phyloP scores from a whole-genome alignment of 2,797 vertebrate genomes.

The Sarcophilus harrisii region DNA sequence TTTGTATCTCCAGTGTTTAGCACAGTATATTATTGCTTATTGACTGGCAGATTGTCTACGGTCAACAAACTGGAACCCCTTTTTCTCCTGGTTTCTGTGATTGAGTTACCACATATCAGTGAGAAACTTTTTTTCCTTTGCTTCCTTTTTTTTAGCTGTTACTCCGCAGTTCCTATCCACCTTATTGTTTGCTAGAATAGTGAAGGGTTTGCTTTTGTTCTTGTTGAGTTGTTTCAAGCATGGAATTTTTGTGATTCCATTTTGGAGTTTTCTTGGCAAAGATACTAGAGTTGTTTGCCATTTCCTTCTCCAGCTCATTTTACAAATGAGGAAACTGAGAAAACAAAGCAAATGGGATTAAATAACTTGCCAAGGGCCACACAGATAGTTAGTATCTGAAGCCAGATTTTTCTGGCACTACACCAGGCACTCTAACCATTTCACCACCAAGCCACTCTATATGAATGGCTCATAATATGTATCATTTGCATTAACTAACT shows the following conservation, averaged over 20 bases:
- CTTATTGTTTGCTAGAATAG: not conserved
- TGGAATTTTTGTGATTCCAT: not conserved
- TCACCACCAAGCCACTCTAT: not conserved
- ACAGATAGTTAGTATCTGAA: not conserved
- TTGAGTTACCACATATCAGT: not conserved
- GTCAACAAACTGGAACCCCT: not conserved
- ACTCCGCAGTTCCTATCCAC: not conserved
- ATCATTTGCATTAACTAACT: not conserved
- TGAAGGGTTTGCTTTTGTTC: not conserved
- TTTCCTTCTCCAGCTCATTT: not conserved
- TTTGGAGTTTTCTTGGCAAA: not conserved
- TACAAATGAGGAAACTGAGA: not conserved
- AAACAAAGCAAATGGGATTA: not conserved
- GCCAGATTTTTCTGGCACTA: not conserved
- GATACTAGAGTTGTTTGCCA: not conserved
- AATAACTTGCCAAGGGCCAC: not conserved
- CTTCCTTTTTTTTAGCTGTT: not conserved
- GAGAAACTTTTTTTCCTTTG: not conserved
- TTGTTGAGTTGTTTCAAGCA: not conserved
- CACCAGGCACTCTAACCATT: not conserved
- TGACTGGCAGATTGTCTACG: not conserved
- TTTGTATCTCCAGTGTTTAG: not conserved
- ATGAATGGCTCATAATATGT: slow-evolving; percentile 22
- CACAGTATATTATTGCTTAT: not conserved
- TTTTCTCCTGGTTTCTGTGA: not conserved